Evolutionary conservation across 2,113 vertebrate genomes (phyloP).

Genomic region (Sisor rabdophorus): DNA sequence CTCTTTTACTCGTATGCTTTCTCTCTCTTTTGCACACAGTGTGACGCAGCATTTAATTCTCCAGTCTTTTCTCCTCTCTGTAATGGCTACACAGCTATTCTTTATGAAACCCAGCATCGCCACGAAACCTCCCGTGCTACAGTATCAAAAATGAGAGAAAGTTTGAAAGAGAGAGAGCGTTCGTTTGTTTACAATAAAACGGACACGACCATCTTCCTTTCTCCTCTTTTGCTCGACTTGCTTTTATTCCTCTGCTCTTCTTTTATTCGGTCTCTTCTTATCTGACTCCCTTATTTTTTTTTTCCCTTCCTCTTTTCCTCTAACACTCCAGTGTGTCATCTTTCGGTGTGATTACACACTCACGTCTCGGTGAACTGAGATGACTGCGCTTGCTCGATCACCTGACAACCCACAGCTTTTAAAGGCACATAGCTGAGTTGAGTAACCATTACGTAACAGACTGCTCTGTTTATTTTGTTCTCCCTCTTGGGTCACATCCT

Average conservation of each 20-base stretch:
- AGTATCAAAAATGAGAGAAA: conserved; percentile 18
- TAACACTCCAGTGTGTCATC: conserved; percentile 36
- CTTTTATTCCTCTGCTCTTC: conserved; percentile 52
- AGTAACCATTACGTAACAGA: conserved; percentile 56
- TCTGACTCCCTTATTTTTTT: conserved; percentile 44
- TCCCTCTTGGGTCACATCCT: conserved; percentile 29
- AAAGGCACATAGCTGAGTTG: conserved; percentile 69
- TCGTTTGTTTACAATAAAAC: conserved; percentile 61
- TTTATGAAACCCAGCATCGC: conserved; percentile 65
- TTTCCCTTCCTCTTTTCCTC: conserved; percentile 43
- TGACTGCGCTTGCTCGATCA: conserved; percentile 66
- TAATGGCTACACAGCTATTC: conserved; percentile 79
- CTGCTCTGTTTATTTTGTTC: conserved; percentile 45
- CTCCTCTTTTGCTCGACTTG: conserved; percentile 32
- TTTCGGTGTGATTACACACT: conserved; percentile 55
- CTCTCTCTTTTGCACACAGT: conserved; percentile 60
- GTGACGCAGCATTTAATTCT: conserved; percentile 99
- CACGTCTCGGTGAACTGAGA: conserved; percentile 58
- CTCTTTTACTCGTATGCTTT: conserved; percentile 18
- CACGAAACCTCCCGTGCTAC: conserved; percentile 43
- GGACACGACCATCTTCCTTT: conserved; percentile 53
- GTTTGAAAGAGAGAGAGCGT: neutral
- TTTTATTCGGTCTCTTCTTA: conserved; percentile 61
- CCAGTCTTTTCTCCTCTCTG: conserved; percentile 76
- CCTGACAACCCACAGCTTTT: conserved; percentile 73